phyloP scores from a whole-genome alignment of 2,797 vertebrate genomes.

The Telmatherina bonti region DNA sequence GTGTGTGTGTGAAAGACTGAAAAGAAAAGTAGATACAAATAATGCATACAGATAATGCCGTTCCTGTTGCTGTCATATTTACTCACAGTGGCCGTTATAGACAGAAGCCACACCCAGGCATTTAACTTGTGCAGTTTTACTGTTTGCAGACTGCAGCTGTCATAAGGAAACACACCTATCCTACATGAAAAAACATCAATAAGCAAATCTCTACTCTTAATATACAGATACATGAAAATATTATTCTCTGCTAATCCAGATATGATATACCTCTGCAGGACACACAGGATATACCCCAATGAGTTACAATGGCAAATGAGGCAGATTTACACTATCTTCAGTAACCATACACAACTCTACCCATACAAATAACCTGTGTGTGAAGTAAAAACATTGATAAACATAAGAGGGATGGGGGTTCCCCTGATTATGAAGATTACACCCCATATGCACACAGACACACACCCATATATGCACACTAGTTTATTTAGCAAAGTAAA shows the following conservation, averaged over 20 bases:
- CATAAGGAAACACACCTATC: slow-evolving; percentile 62
- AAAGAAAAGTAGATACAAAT: neutral
- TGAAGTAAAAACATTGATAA: slow-evolving; percentile 9
- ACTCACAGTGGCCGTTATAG: slow-evolving; percentile 41
- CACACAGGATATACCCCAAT: slow-evolving; percentile 29
- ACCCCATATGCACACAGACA: slow-evolving; percentile 26
- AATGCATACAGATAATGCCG: neutral
- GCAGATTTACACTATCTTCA: slow-evolving; percentile 10
- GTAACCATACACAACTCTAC: neutral
- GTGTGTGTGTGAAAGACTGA: neutral
- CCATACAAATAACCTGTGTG: slow-evolving; percentile 7
- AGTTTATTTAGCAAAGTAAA: slow-evolving; percentile 63
- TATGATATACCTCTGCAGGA: slow-evolving; percentile 23
- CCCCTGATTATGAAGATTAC: slow-evolving; percentile 26
- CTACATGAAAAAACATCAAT: slow-evolving; percentile 38
- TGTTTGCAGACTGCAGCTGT: slow-evolving; percentile 62
- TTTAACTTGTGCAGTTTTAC: slow-evolving; percentile 18
- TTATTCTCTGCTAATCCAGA: slow-evolving; percentile 13
- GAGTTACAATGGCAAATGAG: slow-evolving; percentile 36
- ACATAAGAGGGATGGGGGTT: neutral
- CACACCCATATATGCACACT: slow-evolving; percentile 8
- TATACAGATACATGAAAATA: neutral
- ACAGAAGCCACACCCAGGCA: slow-evolving; percentile 36
- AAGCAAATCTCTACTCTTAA: slow-evolving; percentile 20
- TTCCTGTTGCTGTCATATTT: slow-evolving; percentile 52